Base-by-base conservation (phyloP, 2,797 vertebrate genomes). In the Tangara arthus region DNA sequence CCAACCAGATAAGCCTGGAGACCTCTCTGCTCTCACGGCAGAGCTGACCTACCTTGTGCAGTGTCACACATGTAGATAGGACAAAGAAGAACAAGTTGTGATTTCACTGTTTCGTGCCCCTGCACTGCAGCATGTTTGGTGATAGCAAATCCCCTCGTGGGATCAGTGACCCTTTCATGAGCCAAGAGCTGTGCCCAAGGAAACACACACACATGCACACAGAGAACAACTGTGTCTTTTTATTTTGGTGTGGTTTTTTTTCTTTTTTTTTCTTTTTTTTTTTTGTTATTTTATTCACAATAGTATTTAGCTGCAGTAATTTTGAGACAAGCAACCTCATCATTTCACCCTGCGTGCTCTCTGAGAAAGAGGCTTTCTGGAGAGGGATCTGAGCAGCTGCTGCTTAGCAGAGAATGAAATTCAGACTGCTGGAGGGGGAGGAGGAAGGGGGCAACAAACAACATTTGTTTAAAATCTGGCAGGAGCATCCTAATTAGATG, bases 341-440 rank as follows among this genome's bases (percentile, higher is more conserved):
- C 87, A 70, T 70, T 82, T 87, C 75, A 88, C 68, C 77, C 87
- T 47, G 20, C 0, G 0, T 49, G 76, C 61, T 87, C 93, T 37
- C 71, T 57, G 88, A 87, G 87, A 93, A 88, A 52, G 63, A 94
- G 75, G 89, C 71, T 88, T 95, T 91, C 86, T 94, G 94, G 73
- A 96, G 65, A 91, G 84, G 75, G 92, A 95, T 91, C 46, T 76
- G 71, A 96, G 91, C 97, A 97, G 97, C 97, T 97, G 96, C 90
- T 95, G 70, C 70, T 68, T 76, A 88, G 87, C 80, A 94, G 88
- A 93, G 89, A 97, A 91, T 85, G 93, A 92, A 95, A 91, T 85
- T 92, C 80, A 94, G 68, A 56, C 53, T 79, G 82, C 53, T 80
- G 76, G 27, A 87, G 68, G 49, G 91, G 90, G 63, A 85, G 52